These are phyloP conservation scores for Spinus pinus DNA, from an alignment of 2,797 vertebrate species.

Conservation along the genomic window DNA sequence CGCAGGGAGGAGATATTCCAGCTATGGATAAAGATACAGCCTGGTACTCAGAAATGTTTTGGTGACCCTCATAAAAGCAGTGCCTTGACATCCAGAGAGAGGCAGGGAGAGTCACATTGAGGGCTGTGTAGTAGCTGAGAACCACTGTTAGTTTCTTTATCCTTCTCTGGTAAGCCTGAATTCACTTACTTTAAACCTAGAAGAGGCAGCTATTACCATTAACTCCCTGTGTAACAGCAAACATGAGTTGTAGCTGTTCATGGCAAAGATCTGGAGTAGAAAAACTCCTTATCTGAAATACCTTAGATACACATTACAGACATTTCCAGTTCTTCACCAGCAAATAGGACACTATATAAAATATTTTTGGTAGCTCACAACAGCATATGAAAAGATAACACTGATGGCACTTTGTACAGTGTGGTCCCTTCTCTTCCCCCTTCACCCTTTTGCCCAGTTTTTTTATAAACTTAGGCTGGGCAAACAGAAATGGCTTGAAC, in stretches of 20 bases:
- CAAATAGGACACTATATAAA: background rate
- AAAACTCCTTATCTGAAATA: background rate
- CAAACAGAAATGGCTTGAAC: background rate
- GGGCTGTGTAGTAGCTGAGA: background rate
- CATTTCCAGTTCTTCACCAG: background rate
- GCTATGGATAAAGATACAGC: background rate
- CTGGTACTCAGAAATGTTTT: background rate
- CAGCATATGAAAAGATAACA: background rate
- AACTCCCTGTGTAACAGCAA: background rate
- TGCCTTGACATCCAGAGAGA: background rate
- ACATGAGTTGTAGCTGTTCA: background rate
- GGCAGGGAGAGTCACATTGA: background rate
- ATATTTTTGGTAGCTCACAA: background rate
- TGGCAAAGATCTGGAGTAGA: background rate
- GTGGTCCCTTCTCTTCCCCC: background rate
- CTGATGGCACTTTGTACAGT: background rate
- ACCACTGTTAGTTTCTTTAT: background rate
- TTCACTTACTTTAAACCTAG: background rate
- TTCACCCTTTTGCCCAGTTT: background rate
- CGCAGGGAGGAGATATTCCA: fast-evolving
- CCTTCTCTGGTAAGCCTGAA: background rate
- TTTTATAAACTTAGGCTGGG: background rate
- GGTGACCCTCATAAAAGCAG: background rate
- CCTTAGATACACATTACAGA: background rate
- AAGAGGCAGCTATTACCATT: background rate